Base-by-base conservation (phyloP, 2,888 invertebrate genomes). In the Steinernema scapterisci region DNA sequence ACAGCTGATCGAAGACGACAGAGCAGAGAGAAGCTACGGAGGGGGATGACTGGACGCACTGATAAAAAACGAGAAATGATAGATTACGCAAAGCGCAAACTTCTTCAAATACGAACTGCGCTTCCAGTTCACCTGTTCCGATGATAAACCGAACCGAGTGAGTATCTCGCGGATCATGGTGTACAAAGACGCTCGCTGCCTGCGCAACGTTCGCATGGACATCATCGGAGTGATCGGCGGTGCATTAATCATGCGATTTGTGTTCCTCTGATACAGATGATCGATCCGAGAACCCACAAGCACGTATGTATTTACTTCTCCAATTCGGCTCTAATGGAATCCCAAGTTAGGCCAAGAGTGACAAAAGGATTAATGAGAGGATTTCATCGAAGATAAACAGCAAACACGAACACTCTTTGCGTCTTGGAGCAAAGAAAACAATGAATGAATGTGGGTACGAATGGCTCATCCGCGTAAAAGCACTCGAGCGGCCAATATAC, bases 1-100 rank as follows among this genome's bases (percentile, higher is more conserved):
- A 63, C 63, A 63, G 63, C 63, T 63, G 63, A 63, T 63, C 63
- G 63, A 63, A 31, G 63, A 27, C 63, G 63, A 27, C 31, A 13
- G 38, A 5, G 63, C 5, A 48, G 13, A 48, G 31, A 63, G 38
- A 9, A 38, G 63, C 63, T 16, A 31, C 48, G 48, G 13, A 31
- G 63, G 63, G 2, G 31, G 31, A 21, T 63, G 63, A 63, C 25
- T 25, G 23, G 5, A 21, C 25, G 23, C 25, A 23, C 21, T 54
- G 54, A 54, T 54, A 63, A 63, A 63, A 63, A 38, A 38, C 38
- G 38, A 25, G 21, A 19, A 31, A 63, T 63, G 63, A 63, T 63
- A 31, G 63, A 63, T 63, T 23, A 25, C 21, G 25, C 31, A 31
- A 27, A 63, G 16, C 31, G 63, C 63, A 13, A 48, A 23, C 25